Base-by-base conservation (phyloP, 37 sponge, comb jelly and placozoan genomes). In the Spongilla lacustris region DNA sequence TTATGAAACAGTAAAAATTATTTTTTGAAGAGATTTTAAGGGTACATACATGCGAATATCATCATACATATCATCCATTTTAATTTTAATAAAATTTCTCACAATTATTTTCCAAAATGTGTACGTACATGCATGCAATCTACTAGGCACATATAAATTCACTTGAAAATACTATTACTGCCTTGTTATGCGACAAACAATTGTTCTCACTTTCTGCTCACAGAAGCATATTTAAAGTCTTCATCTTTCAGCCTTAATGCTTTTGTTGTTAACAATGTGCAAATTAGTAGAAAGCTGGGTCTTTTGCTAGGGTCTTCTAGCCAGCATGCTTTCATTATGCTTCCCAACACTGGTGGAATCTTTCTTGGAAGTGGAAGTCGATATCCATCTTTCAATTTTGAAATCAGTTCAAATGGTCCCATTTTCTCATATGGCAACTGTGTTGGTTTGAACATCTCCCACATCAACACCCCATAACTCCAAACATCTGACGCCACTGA, bases 281-380 rank as follows among this genome's bases (percentile, higher is more conserved):
- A 75, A 1, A 88, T 82, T 50, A 81, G 70, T 22, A 71, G 41
- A 32, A 82, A 81, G 36, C 82, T 88, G 14, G 88, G 82, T 36
- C 83, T 82, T 22, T 82, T 82, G 25, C 66, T 73, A 0, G 81
- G 69, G 19, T 83, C 68, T 25, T 67, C 26, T 9, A 66, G 36
- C 89, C 89, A 89, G 66, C 89, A 89, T 5, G 83, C 73, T 50
- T 73, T 77, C 89, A 89, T 89, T 26, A 89, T 73, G 46, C 34
- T 33, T 32, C 27, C 49, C 9, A 83, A 68, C 19, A 27, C 68
- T 5, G 5, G 25, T 24, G 78, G 89, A 84, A 33, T 75, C 69
- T 25, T 37, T 24, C n/a, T 23, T 37, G 85, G 85, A 66, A 84
- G n/a, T 26, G 35, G 30, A 36, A 84, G 27, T 68, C 77, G 33